Base-by-base conservation (phyloP, 2,888 invertebrate species). In the Erebia palarica region DNA sequence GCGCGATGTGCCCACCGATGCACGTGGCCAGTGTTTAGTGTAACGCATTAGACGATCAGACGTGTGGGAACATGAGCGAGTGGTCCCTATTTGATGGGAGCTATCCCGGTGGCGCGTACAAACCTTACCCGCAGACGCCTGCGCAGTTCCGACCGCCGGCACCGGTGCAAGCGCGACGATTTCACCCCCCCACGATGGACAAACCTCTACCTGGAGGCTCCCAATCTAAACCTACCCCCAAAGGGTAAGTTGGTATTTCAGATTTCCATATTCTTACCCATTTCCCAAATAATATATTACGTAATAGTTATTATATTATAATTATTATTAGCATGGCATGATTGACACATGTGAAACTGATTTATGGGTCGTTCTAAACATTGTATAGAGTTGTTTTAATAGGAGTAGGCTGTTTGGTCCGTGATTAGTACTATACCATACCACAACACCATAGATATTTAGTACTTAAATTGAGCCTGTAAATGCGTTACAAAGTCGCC, bases 1-100 rank as follows among this genome's bases (percentile, higher is more conserved):
- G 83, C 84, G 83, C 86, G 87, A 81, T 86, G 82, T 83, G 86
- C 80, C 77, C 81, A 79, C 79, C 77, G 83, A 76, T 87, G 86
- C 89, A 89, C 90, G 87, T 81, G 85, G 87, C 77, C 81, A 36
- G 36, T 7, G 36, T 36, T 36, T 36, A 79, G 73, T 78, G 80
- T 79, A 77, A 81, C 84, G 82, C 80, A 86, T 78, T 84, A 81
- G 60, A 77, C 75, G 76, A 78, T 71, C 74, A 70, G 71, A 64
- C 75, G 68, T 72, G 69, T 73, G 57, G 27, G 63, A 73, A 71
- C 72, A 76, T 75, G 76, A 72, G 69, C 36, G 72, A 75, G 16
- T 73, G 73, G 74, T 67, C 74, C n/a, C 36, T 72, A 3, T 27
- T 27, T 27, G 27, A 27, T 27, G 66, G 71, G 36, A 69, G 73